Base-by-base conservation (phyloP, 2,797 vertebrate species). In the Heterohyrax brucei region DNA sequence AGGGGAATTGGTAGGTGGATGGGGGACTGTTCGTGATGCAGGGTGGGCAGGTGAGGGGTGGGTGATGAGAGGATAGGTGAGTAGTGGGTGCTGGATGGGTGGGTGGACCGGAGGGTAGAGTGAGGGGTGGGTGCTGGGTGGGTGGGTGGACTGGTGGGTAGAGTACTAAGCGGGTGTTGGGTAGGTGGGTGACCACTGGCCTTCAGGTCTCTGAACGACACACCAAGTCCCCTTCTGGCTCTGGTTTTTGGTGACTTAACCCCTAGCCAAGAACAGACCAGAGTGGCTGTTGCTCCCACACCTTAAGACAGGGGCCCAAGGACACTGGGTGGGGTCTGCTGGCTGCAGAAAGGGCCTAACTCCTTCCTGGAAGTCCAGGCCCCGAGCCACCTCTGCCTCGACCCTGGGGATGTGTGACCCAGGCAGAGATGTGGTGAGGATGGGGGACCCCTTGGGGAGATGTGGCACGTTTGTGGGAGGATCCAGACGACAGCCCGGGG, bases 11-110 rank as follows among this genome's bases (percentile, higher is more conserved):
- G 4, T 84, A 4, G 39, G 39, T 64, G 8, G 4, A 16, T n/a
- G 13, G 81, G 22, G 22, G 28, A 8, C 26, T 7, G 26, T 10
- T 48, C 2, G 2, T 30, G 12, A 1, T 7, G n/a, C 26, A 14
- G 50, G 21, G 4, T 26, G 2, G 6, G 7, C 28, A 18, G 33
- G 1, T 76, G 39, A 39, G 39, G 39, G 39, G 39, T 39, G 7
- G 1, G 13, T 0, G 13, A 1, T n/a, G 0, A 19, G 3, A 75
- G 61, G 7, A 1, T n/a, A 0, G 26, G 5, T 81, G 61, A 10
- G 1, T 21, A 10, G 24, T 8, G 56, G 21, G 26, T 22, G 33
- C 7, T 2, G 2, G 5, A 5, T 46, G 5, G 64, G 7, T 26
- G 9, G 1, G 5, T 75, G 30, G 18, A 7, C 24, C 21, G 44